Base-by-base conservation (phyloP, 2,888 invertebrate species). In the Acanthopleura granulata region DNA sequence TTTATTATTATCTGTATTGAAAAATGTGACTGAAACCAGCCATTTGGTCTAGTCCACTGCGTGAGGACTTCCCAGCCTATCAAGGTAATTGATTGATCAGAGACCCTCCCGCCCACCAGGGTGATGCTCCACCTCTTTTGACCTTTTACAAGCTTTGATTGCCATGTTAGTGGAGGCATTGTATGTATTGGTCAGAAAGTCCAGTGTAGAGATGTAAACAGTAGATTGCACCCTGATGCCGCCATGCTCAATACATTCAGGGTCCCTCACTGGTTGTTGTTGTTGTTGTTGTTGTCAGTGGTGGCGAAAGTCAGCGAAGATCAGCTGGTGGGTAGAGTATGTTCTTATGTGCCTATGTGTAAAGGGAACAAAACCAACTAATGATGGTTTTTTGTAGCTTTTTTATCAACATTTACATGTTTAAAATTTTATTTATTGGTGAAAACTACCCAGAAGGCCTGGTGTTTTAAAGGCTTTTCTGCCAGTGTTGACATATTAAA, bases 351-450 rank as follows among this genome's bases (percentile, higher is more conserved):
- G 75, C 75, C 75, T 75, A 62, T 27, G 66, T 22, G 66, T 6
- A 72, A 62, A 49, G 75, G 75, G 62, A 75, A 73, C 75, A 72
- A 73, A 78, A 71, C 74, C 76, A 76, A 75, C 72, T 30, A 71
- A 70, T 40, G 71, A 61, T 62, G 61, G 73, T 72, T 62, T 77
- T 76, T 77, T 78, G 76, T 76, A 78, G 76, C 74, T 73, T 76
- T 78, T 77, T 76, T 75, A 72, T 77, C 51, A 69, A 74, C 50
- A 71, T 73, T 75, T 77, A 75, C 73, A 69, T 76, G 40, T 76
- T 76, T 78, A 57, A 66, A 66, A 66, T 76, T 77, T 79, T 77
- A 76, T 76, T 79, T 73, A 75, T 77, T 78, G 75, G 77, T 74
- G 62, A 51, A 74, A 50, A 61, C 61, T 62, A 62, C 70, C 72